These are phyloP conservation scores for Castor canadensis DNA, from an alignment of 2,113 vertebrate genomes.

Conservation along the genomic window DNA sequence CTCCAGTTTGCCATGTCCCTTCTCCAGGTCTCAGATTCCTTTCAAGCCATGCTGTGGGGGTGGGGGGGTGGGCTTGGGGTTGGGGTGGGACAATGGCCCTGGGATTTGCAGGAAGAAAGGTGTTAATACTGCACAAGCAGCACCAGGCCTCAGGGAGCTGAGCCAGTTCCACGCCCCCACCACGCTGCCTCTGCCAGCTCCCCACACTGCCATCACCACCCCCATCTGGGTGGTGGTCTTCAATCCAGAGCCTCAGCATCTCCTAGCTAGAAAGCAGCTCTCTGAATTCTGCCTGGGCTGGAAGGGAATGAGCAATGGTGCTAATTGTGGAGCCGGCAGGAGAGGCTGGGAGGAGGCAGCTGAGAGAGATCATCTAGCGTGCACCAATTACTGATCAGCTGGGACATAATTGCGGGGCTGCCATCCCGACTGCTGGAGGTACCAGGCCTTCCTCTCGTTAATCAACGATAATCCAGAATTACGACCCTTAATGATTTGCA, in stretches of 20 bases:
- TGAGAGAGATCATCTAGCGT: slow-evolving; percentile 71
- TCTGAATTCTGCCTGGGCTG: slow-evolving; percentile 1
- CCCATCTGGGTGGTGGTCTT: neutral
- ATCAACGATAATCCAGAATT: slow-evolving; percentile 81
- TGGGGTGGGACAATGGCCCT: neutral
- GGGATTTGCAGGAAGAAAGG: neutral
- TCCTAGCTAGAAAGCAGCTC: slow-evolving; percentile 17
- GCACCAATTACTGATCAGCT: slow-evolving; percentile 78
- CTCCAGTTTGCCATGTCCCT: neutral
- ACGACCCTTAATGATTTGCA: slow-evolving; percentile 79
- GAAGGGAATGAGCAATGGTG: slow-evolving; percentile 53
- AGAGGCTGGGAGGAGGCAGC: slow-evolving; percentile 64
- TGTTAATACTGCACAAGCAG: neutral
- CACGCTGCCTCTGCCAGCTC: rapidly evolving
- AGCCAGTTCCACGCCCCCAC: neutral
- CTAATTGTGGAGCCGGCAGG: slow-evolving; percentile 59
- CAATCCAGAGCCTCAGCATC: neutral
- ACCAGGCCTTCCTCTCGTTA: slow-evolving; percentile 79
- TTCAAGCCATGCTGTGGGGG: neutral
- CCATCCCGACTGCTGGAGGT: slow-evolving; percentile 70
- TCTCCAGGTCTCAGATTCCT: slow-evolving; percentile 21
- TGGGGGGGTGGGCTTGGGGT: neutral
- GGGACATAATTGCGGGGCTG: slow-evolving; percentile 78
- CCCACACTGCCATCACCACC: rapidly evolving
- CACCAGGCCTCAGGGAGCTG: neutral